Evolutionary conservation across 2,888 invertebrate genomes (phyloP), one percentile per base, ranked within the genome.

Genomic region (Pristionchus entomophagus): DNA sequence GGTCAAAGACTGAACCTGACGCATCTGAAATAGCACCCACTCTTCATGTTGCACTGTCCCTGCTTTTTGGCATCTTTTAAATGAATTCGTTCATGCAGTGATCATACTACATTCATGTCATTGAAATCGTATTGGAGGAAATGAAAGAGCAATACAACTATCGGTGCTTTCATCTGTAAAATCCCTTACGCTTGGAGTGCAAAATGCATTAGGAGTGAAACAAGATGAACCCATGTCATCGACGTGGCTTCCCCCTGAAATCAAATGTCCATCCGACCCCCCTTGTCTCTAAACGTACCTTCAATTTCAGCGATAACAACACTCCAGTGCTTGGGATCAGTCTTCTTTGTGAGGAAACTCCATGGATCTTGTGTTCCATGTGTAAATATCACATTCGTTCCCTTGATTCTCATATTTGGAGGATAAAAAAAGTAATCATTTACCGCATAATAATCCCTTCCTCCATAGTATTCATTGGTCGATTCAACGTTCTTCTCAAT

Each of bases 341-440:
- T 51, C 32, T 80, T 49, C 26, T 84, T 84, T 17, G 78, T 80
- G 4, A 80, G 78, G 17, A 51, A 80, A 32, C 41, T 35, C 83
- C 83, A 83, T 4, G 83, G 83, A 45, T 83, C 83, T 59, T 62
- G 59, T n/a, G 49, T 62, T 78, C 85, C 85, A 19, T 85, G 69
- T 14, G 85, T 35, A 19, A 69, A 53, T 26, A 77, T 38, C 0
- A 85, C 69, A 29, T 78, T 78, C 5, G 78, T 90, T 22, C 90
- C 90, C 86, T 88, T 45, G 1, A n/a, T n/a, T n/a, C n/a, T n/a
- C n/a, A n/a, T n/a, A n/a, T n/a, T n/a, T n/a, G n/a, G n/a, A n/a
- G n/a, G n/a, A n/a, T n/a, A n/a, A n/a, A n/a, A n/a, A n/a, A n/a
- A n/a, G n/a, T n/a, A n/a, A 82, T 32, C 14, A 51, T 12, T 84